A percentile compares a stretch with the other conserved stretches of the same genome.
phyloP scores from a whole-genome alignment of 1,140 invertebrate genomes.

The Bombus polaris region DNA sequence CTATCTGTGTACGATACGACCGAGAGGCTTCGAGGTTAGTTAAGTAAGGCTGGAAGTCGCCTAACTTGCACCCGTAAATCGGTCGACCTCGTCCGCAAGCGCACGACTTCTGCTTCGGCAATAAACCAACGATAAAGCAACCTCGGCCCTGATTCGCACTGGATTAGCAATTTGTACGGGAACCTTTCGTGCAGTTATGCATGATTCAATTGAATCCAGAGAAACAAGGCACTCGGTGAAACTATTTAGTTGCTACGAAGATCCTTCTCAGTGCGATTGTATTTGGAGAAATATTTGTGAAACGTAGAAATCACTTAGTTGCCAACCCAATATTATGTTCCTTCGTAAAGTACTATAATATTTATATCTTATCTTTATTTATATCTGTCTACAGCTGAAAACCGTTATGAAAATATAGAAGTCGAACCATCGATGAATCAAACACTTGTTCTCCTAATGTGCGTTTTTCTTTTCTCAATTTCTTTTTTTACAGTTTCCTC shows the following conservation, averaged over 20 bases:
- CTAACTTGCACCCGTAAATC: slow-evolving; percentile 39
- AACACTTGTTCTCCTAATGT: too few relatives aligned
- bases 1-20: slow-evolving; percentile 15
- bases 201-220: slow-evolving; percentile 13
- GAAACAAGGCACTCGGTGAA: not conserved
- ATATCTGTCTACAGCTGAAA: too few relatives aligned
- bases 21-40: slow-evolving; percentile 26
- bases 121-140: slow-evolving; percentile 30
- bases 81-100: slow-evolving; percentile 4
- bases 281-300: not conserved
- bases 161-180: slow-evolving; percentile 28
- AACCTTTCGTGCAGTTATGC: slow-evolving; percentile 17
- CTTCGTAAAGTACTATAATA: not conserved
- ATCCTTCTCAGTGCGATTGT: not conserved
- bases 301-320: not conserved
- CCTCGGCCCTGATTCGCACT: slow-evolving; percentile 27
- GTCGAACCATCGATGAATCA: not conserved
- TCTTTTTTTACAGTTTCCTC: not conserved
- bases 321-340: not conserved
- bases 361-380: too few relatives aligned
- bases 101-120: not conserved
- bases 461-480: not conserved
- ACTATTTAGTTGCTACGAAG: not conserved
- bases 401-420: not conserved
- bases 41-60: slow-evolving; percentile 30